These are phyloP conservation scores for Lysandra bellargus DNA, from an alignment of 2,888 invertebrate genomes.

Conservation along the genomic window DNA sequence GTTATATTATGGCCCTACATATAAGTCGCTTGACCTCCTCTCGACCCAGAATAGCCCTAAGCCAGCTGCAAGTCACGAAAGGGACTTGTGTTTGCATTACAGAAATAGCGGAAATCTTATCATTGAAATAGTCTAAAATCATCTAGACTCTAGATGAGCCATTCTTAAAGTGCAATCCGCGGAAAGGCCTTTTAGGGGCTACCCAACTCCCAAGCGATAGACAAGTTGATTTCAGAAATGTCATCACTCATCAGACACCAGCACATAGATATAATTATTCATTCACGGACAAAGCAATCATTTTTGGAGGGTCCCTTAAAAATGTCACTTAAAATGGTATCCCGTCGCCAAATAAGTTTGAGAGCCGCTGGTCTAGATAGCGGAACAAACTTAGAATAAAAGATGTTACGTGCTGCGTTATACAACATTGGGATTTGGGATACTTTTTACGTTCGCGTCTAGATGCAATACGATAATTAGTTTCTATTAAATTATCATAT, in stretches of 20 bases:
- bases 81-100: conserved; percentile 1
- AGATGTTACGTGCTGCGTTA: conserved; percentile 10
- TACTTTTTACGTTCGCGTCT: not conserved
- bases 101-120: conserved; percentile 2
- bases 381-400: not conserved
- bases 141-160: not conserved
- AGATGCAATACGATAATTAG: not conserved
- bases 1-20: not conserved
- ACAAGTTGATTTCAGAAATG: too few species aligned
- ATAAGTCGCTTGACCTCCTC: not conserved
- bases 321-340: too few species aligned
- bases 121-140: not conserved
- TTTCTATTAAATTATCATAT: too few species aligned
- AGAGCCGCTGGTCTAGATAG: not conserved
- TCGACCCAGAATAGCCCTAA: not conserved
- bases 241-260: too few species aligned
- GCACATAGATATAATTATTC: too few species aligned
- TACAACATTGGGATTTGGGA: not conserved
- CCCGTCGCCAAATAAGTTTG: too few species aligned
- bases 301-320: too few species aligned
- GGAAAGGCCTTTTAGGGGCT: too few species aligned
- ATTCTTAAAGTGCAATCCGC: too few species aligned
- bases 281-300: too few species aligned
- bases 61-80: not conserved
- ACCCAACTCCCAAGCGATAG: too few species aligned